A percentile compares a stretch with the other conserved stretches of the same genome.
phyloP scores from a whole-genome alignment of 2,888 invertebrate genomes.

The Pelosia muscerda region DNA sequence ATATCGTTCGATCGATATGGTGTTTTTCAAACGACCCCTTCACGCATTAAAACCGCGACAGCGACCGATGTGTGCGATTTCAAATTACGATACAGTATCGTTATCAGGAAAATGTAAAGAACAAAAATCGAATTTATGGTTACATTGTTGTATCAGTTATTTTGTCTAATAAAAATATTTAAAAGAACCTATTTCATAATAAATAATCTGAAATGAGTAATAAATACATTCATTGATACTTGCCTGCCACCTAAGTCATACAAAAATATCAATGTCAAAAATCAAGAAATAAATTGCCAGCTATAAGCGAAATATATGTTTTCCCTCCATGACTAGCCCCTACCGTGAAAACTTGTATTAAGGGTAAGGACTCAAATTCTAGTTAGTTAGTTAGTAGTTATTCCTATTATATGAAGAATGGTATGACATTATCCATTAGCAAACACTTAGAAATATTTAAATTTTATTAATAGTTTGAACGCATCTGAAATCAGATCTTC shows the following conservation, averaged over 20 bases:
- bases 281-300: too few relatives aligned
- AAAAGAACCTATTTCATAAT: background rate
- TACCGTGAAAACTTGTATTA: too few relatives aligned
- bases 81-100: conserved; percentile 70
- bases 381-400: too few relatives aligned
- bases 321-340: too few relatives aligned
- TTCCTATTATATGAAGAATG: background rate
- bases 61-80: conserved; percentile 73
- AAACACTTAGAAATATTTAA: conserved; percentile 13
- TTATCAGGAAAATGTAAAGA: conserved; percentile 49
- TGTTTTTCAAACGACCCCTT: conserved; percentile 71
- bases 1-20: conserved; percentile 76
- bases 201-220: background rate
- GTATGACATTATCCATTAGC: background rate
- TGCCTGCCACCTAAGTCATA: too few relatives aligned
- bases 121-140: conserved; percentile 23
- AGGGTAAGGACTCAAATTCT: background rate
- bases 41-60: conserved; percentile 72
- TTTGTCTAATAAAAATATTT: background rate
- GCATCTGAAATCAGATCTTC: conserved; percentile 47
- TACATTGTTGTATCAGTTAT: background rate
- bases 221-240: too few relatives aligned
- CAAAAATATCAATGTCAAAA: too few relatives aligned
- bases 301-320: too few relatives aligned
- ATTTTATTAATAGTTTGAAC: conserved; percentile 35